Base-by-base conservation (phyloP, 2,113 vertebrate species). In the Cranoglanis bouderius region DNA sequence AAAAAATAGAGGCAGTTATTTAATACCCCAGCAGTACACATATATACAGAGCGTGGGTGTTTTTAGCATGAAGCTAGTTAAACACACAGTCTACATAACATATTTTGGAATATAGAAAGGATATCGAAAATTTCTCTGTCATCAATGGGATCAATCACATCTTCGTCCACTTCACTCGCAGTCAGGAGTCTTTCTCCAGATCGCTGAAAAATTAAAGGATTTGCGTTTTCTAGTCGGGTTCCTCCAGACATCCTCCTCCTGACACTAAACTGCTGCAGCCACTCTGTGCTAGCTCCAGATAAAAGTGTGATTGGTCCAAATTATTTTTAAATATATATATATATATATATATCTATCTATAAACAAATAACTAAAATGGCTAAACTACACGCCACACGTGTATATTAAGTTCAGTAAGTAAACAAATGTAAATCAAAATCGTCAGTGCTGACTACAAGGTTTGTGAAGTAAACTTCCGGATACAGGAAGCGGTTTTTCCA, bases 101-200 rank as follows among this genome's bases (percentile, higher is more conserved):
- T 24, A 24, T 55, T 51, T 61, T 57, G 0, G 10, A 18, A 19
- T 18, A 43, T n/a, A 49, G 40, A 81, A 91, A 94, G 96, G 97
- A 97, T 97, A 97, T 97, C 96, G 88, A 97, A 97, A 82, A 97
- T 96, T 92, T 97, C 96, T 18, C 97, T 92, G 89, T 94, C 96
- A 40, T 97, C 96, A 89, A 97, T 96, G 88, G 92, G 90, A 90
- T 97, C 97, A 0, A 92, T 93, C 85, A 96, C 91, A 86, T 96
- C 92, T 5, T 97, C 97, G 7, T 97, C 96, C 89, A 97, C 96
- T 89, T 97, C 96, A n/a, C 92, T 92, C 1, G 95, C 94, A 0
- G 96, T 97, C 83, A 96, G 92, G 1, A 94, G 94, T 88, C 96
- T 94, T 90, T 97, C 97, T 59, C 94, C 95, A 0, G 95, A 95